Conservation (phyloP, 2,888 invertebrate genomes). For the Liodrosophila aerea region DNA sequence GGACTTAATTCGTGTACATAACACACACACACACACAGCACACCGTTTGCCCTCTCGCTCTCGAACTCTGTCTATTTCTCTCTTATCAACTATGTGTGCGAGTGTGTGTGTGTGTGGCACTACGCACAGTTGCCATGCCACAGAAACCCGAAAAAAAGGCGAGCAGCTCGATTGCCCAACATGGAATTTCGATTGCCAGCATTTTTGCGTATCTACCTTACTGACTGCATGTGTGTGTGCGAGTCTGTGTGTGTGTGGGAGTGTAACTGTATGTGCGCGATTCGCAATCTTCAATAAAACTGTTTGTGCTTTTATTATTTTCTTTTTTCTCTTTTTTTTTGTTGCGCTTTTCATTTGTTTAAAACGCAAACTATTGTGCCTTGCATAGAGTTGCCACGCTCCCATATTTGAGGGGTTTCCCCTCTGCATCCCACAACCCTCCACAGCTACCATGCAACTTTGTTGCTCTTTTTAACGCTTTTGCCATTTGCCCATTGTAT, state of each 20-base stretch:
- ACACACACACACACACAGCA: slow-evolving; percentile 32
- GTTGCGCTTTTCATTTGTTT: slow-evolving; percentile 74
- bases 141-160: slow-evolving; percentile 4
- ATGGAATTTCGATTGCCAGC: slow-evolving; percentile 68
- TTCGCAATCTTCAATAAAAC: slow-evolving; percentile 78
- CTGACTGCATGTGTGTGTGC: slow-evolving; percentile 31
- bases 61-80: slow-evolving; percentile 26
- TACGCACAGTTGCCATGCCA: slow-evolving; percentile 16
- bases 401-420: slow-evolving; percentile 5
- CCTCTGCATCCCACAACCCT: neutral
- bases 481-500: slow-evolving; percentile 71
- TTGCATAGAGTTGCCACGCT: slow-evolving; percentile 11
- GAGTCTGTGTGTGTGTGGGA: slow-evolving; percentile 22
- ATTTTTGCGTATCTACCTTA: slow-evolving; percentile 77
- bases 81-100: slow-evolving; percentile 33
- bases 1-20: slow-evolving; percentile 70
- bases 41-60: slow-evolving; percentile 7
- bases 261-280: slow-evolving; percentile 18
- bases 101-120: slow-evolving; percentile 28
- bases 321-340: slow-evolving; percentile 35
- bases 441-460: slow-evolving; percentile 53
- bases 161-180: slow-evolving; percentile 18
- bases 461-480: slow-evolving; percentile 74
- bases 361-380: slow-evolving; percentile 75
- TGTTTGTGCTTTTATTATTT: slow-evolving; percentile 56